Percentiles rank a stretch among this genome's conserved stretches.
These are phyloP conservation scores for Eulithis prunata DNA, from an alignment of 2,888 invertebrate species.

Conservation along the genomic window DNA sequence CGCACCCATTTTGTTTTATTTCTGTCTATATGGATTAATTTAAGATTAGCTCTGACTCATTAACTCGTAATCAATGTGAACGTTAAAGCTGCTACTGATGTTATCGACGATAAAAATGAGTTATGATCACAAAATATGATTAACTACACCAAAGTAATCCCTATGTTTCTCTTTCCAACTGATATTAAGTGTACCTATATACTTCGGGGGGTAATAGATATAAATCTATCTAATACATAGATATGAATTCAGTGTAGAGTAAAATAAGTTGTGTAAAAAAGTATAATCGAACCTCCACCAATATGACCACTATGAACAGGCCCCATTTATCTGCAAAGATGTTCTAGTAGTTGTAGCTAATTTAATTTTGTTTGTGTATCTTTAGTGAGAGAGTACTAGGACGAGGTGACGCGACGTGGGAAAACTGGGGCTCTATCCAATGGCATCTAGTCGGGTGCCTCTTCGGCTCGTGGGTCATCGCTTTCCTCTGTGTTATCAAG, in stretches of 20 bases:
- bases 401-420: constrained; percentile 87
- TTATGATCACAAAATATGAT: constrained; percentile 14
- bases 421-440: constrained; percentile 89
- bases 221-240: no score
- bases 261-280: no score
- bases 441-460: constrained; percentile 93
- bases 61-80: constrained; percentile 13
- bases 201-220: no score
- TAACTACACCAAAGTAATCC: constrained; percentile 1
- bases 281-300: no score
- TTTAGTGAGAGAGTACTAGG: constrained; percentile 91
- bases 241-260: no score
- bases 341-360: no score
- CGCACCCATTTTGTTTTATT: background rate
- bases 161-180: constrained; percentile 5
- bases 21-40: background rate
- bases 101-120: constrained; percentile 9
- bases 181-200: background rate
- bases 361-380: constrained; percentile 23
- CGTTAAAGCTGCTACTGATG: constrained; percentile 4
- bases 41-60: constrained; percentile 4
- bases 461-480: constrained; percentile 91
- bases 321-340: no score
- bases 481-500: constrained; percentile 94
- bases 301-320: no score